Base-by-base conservation (phyloP, 2,113 vertebrate species). In the Ibidorhyncha struthersii region DNA sequence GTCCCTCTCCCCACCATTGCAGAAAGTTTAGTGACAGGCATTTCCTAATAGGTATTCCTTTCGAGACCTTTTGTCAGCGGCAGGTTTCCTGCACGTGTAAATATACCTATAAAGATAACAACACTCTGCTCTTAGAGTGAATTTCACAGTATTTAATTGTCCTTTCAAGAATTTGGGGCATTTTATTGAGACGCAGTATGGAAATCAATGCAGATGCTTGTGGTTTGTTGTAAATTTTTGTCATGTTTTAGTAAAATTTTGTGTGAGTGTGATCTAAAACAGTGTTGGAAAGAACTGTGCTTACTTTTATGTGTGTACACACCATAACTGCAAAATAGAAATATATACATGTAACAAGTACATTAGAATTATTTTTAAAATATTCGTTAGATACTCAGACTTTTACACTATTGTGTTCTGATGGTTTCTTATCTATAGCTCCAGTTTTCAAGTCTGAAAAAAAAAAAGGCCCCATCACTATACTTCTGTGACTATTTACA, bases 391-490 rank as follows among this genome's bases (percentile, higher is more conserved):
- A 3, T 56, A 56, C 10, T 61, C 30, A 17, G 9, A 29, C 3
- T 65, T 85, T 58, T 32, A 10, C 26, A 55, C 6, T 49, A 2
- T 14, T 26, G 5, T 40, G 15, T 76, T 94, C 85, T 58, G 10
- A 45, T 4, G 2, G 23, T 30, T 74, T 41, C 15, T 80, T 63
- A 34, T 40, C 63, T 91, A 69, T 7, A 73, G 20, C 12, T 90
- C 23, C 34, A n/a, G 29, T 52, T 61, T 59, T 65, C 10, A 47
- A 63, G 26, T n/a, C n/a, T 38, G 16, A 74, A 76, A 90, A 74
- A 38, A 41, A 1, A 38, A 1, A 1, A 1, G 0, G 45, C 16
- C 11, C 18, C 12, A 69, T 65, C 34, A 17, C 43, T 56, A 1
- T 23, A 61, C 61, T 86, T 86, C 16, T 3, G 1, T 47, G 27